Evolutionary conservation across 2,113 vertebrate genomes (phyloP).

Genomic region (Agapornis roseicollis): DNA sequence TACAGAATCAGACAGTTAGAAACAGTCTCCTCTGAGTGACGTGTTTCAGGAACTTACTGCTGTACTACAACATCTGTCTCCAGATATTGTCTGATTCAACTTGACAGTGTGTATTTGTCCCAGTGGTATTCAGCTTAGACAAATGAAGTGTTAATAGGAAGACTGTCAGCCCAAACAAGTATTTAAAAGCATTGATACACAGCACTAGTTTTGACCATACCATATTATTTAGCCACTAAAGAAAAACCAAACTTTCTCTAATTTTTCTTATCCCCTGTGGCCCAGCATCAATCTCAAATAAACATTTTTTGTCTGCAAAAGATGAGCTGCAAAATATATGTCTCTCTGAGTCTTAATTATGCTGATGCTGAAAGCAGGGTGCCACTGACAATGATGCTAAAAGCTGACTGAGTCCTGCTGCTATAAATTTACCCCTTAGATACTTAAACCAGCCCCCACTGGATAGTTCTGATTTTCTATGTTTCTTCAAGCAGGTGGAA

Average conservation of each 20-base stretch:
- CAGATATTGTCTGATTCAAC: not conserved
- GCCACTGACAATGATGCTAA: not conserved
- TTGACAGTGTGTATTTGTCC: not conserved
- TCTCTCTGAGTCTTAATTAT: not conserved
- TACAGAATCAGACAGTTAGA: not conserved
- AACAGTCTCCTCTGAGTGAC: not conserved
- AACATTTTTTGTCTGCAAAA: not conserved
- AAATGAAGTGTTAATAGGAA: slow-evolving; percentile 24
- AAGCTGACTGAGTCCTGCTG: slow-evolving; percentile 15
- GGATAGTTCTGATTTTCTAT: not conserved
- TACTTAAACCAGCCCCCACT: not conserved
- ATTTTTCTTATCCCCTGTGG: not conserved
- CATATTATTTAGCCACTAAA: not conserved
- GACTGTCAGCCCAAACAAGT: not conserved
- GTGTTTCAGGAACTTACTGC: not conserved
- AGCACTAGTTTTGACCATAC: not conserved
- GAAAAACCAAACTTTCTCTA: not conserved
- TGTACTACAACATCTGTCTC: not conserved
- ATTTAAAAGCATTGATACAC: not conserved
- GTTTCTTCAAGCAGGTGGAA: not conserved
- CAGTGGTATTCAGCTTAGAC: not conserved
- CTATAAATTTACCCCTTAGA: not conserved
- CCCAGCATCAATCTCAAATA: not conserved
- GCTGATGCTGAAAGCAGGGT: not conserved
- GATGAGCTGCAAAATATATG: not conserved